Evolutionary conservation across 2,888 invertebrate species (phyloP), one percentile per base, ranked within the genome.

Genomic region (Cecidostiba fungosa): DNA sequence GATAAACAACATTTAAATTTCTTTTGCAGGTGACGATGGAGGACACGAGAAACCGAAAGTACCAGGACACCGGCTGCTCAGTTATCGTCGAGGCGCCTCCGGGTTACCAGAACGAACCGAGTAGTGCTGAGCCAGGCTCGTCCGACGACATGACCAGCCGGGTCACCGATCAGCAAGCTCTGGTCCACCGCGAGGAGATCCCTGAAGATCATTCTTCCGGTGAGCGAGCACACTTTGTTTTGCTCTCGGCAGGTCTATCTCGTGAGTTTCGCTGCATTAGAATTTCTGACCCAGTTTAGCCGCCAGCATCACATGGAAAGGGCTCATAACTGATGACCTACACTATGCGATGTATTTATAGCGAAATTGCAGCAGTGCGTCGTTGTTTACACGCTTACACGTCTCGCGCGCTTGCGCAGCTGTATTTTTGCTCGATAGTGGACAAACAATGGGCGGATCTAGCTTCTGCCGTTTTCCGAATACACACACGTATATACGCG

Each of bases 91-190:
- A 93, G 80, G 91, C 92, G 8, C 91, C 92, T 66, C 91, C 92
- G 1, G 91, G 89, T 77, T 92, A 92, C 87, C 90, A 90, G 73
- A 90, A 88, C 76, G 89, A 90, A 29, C 90, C 90, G 29, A 79
- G 88, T 43, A 88, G 89, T 43, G 88, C 85, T 43, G 90, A 89
- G 84, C 90, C 88, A 87, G 91, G 90, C 16, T 92, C 91, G 43
- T 87, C 89, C 76, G 90, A 91, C 32, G 91, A 92, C 82, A 87
- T 91, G 80, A 88, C 88, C 14, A 89, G 89, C 39, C 89, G 88
- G 73, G 88, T 91, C 26, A 94, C 93, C 86, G 94, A 95, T 89
- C 94, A 95, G 89, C 94, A 94, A 85, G 94, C 95, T 19, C 89
- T 94, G 43, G 94, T 95, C n/a, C 95, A 95, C 89, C 94, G 94